phyloP scores from a whole-genome alignment of 2,113 vertebrate genomes.

The Psilopsiagon aurifrons region DNA sequence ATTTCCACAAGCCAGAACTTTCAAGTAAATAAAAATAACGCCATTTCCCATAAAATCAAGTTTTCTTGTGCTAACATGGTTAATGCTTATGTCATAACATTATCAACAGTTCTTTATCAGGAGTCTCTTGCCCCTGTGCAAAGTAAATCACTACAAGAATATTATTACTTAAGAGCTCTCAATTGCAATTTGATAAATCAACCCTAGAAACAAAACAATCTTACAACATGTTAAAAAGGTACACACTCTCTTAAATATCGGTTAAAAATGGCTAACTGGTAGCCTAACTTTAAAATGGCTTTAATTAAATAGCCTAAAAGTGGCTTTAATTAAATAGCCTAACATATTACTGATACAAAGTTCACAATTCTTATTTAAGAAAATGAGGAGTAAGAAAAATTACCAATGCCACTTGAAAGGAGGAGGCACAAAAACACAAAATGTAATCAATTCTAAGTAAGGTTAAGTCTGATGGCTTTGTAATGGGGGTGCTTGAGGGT shows the following conservation, averaged over 20 bases:
- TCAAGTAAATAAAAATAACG: background rate
- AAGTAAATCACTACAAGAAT: background rate
- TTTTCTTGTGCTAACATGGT: background rate
- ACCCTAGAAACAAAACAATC: background rate
- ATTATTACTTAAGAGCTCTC: background rate
- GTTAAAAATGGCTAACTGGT: background rate
- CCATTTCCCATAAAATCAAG: background rate
- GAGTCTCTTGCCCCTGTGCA: background rate
- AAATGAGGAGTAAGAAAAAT: background rate
- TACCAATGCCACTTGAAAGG: background rate
- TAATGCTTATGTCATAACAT: background rate
- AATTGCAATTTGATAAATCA: background rate
- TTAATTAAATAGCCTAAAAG: too few relatives aligned
- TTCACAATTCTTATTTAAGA: background rate
- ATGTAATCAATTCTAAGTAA: too few relatives aligned
- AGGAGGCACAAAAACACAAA: too few relatives aligned
- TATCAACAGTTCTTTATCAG: background rate
- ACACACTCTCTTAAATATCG: background rate
- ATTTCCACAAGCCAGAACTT: background rate
- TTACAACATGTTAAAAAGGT: background rate
- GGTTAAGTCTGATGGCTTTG: too few relatives aligned
- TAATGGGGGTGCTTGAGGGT: too few relatives aligned
- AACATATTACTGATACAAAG: background rate
- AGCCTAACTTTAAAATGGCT: background rate
- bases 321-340: too few relatives aligned